Percentiles rank a stretch among this genome's conserved stretches.
These are phyloP conservation scores for Aleiodes leptofemur DNA, from an alignment of 2,888 invertebrate species.

Conservation along the genomic window DNA sequence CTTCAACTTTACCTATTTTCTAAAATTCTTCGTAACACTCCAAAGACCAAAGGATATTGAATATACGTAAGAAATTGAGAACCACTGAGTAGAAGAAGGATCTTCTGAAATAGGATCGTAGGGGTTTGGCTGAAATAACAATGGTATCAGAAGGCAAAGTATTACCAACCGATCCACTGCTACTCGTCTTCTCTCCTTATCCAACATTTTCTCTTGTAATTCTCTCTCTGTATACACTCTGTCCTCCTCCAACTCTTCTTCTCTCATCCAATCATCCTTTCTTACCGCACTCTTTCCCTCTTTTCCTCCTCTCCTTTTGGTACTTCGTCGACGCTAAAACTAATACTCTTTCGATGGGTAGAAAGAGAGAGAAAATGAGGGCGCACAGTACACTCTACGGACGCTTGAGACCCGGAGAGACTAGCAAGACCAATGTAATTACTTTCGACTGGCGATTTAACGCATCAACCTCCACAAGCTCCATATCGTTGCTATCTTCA, in stretches of 20 bases:
- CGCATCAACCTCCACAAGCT: constrained; percentile 50
- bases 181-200: constrained; percentile 37
- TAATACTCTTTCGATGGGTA: constrained; percentile 48
- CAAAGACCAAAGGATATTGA: constrained; percentile 17
- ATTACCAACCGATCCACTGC: constrained; percentile 47
- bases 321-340: constrained; percentile 44
- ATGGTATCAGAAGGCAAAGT: constrained; percentile 54
- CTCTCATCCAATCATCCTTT: constrained; percentile 34
- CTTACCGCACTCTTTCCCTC: constrained; percentile 23
- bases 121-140: constrained; percentile 58
- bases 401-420: constrained; percentile 1
- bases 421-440: constrained; percentile 56
- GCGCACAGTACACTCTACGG: constrained; percentile 30
- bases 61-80: constrained; percentile 27
- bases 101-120: constrained; percentile 47
- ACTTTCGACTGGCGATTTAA: constrained; percentile 56
- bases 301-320: not conserved
- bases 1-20: not conserved
- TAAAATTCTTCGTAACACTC: constrained; percentile 14
- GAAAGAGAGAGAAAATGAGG: not conserved
- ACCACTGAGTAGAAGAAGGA: constrained; percentile 38
- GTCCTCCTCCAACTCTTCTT: constrained; percentile 37
- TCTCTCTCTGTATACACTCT: constrained; percentile 14
- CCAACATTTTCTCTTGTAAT: not conserved
- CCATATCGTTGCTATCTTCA: constrained; percentile 29